Evolutionary conservation across 2,888 invertebrate genomes (phyloP).

Genomic region (Drosophila differens): DNA sequence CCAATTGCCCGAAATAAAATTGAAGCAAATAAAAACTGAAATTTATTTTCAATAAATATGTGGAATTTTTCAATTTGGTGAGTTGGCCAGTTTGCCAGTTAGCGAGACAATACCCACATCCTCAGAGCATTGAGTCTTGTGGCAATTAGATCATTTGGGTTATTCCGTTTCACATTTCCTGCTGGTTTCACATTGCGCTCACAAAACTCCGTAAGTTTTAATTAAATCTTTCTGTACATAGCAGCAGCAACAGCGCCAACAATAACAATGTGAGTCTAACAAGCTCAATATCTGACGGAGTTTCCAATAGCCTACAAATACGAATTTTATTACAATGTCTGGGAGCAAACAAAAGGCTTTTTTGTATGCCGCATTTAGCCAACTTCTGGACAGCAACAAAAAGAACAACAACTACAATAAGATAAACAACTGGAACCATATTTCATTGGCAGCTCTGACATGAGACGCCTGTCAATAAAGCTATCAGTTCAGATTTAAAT

Average conservation of each 20-base stretch:
- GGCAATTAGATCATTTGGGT: slow-evolving; percentile 83
- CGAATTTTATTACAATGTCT: slow-evolving; percentile 53
- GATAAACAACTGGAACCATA: slow-evolving; percentile 50
- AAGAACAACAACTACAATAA: neutral
- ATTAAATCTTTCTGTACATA: slow-evolving; percentile 66
- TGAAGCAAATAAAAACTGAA: neutral
- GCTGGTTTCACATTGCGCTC: slow-evolving; percentile 47
- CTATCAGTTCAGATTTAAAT: slow-evolving; percentile 61
- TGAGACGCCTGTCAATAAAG: slow-evolving; percentile 73
- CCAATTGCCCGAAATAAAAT: slow-evolving; percentile 23
- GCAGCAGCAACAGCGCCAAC: slow-evolving; percentile 12
- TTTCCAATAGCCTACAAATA: slow-evolving; percentile 68
- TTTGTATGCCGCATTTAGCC: slow-evolving; percentile 54
- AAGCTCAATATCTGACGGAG: slow-evolving; percentile 61
- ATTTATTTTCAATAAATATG: slow-evolving; percentile 30
- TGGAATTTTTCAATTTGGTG: slow-evolving; percentile 29
- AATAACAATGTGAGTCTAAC: slow-evolving; percentile 36
- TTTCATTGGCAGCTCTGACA: slow-evolving; percentile 71
- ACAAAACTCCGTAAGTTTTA: slow-evolving; percentile 72
- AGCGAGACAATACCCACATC: slow-evolving; percentile 61
- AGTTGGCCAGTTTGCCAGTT: slow-evolving; percentile 13
- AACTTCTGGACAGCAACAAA: slow-evolving; percentile 37
- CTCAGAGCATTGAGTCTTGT: slow-evolving; percentile 45
- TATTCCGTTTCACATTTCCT: slow-evolving; percentile 75
- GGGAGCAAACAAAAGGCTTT: slow-evolving; percentile 63